Evolutionary conservation across 1,140 invertebrate genomes (phyloP).

Genomic region (Drosophila sucinea): DNA sequence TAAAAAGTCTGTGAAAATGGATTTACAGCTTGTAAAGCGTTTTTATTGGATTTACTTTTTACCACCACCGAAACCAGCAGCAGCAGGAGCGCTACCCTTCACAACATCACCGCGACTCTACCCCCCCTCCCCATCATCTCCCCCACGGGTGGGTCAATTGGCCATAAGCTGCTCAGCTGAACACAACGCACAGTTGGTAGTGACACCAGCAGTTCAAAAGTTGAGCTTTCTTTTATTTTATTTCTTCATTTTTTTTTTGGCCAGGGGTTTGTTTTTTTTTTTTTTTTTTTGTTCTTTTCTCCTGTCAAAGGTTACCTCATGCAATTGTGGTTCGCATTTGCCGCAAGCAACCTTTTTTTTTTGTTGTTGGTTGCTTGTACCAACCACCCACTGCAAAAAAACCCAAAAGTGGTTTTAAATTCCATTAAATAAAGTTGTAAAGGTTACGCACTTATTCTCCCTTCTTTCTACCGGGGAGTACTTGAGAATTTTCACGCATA

Average conservation of each 20-base stretch:
- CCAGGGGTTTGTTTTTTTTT: constrained; percentile 43
- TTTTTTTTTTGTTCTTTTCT: constrained; percentile 25
- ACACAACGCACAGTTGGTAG: constrained; percentile 70
- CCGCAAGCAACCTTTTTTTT: constrained; percentile 64
- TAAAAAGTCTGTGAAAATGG: constrained; percentile 60
- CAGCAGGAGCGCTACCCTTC: constrained; percentile 27
- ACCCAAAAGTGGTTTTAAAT: constrained; percentile 79
- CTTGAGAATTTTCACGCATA: constrained; percentile 80
- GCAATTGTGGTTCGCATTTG: constrained; percentile 69
- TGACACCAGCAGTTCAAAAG: constrained; percentile 61
- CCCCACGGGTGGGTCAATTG: constrained; percentile 62
- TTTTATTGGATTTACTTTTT: constrained; percentile 77
- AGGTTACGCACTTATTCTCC: constrained; percentile 42
- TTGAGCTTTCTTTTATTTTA: constrained; percentile 56
- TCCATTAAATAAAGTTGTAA: constrained; percentile 83
- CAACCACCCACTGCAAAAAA: constrained; percentile 47
- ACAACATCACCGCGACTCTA: constrained; percentile 8
- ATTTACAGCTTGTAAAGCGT: constrained; percentile 80
- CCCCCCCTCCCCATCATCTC: constrained; percentile 5
- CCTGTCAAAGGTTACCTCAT: constrained; percentile 76
- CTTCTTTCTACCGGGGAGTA: constrained; percentile 4
- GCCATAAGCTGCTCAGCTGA: constrained; percentile 67
- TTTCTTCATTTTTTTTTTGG: constrained; percentile 18
- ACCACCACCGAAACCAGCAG: neutral
- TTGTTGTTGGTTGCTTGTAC: constrained; percentile 9